Evolutionary conservation across 2,113 vertebrate genomes (phyloP).

Genomic region (Chroicocephalus ridibundus): DNA sequence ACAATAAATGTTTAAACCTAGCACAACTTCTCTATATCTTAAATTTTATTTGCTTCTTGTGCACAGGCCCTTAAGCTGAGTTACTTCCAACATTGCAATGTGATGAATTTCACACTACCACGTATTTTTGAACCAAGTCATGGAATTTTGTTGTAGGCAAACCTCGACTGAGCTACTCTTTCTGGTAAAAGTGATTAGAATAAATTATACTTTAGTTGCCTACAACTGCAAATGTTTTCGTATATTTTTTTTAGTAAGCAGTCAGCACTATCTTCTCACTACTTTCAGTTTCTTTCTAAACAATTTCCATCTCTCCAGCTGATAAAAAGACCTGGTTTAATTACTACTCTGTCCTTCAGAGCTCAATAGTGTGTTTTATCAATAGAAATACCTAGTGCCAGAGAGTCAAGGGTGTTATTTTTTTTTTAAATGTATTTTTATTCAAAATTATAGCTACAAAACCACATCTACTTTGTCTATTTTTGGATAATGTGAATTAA

Average conservation of each 20-base stretch:
- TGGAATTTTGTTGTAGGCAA: slow-evolving; percentile 12
- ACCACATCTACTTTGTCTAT: background rate
- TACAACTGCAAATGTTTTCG: background rate
- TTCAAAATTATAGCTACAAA: background rate
- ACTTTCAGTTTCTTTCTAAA: background rate
- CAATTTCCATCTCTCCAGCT: background rate
- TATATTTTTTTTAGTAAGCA: background rate
- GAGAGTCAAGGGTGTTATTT: background rate
- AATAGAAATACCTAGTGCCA: fast-evolving
- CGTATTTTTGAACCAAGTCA: background rate
- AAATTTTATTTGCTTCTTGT: background rate
- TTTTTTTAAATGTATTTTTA: background rate
- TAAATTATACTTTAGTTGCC: background rate
- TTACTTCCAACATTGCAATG: background rate
- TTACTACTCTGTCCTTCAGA: background rate
- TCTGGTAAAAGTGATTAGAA: background rate
- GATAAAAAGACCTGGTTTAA: background rate
- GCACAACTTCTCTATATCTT: background rate
- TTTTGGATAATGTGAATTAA: background rate
- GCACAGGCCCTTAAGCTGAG: background rate
- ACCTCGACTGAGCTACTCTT: background rate
- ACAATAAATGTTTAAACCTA: background rate
- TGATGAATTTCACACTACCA: background rate
- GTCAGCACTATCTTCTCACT: background rate
- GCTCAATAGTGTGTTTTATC: background rate